These are phyloP conservation scores for Drosophila serrata DNA, from an alignment of 1,140 invertebrate genomes.

Conservation along the genomic window DNA sequence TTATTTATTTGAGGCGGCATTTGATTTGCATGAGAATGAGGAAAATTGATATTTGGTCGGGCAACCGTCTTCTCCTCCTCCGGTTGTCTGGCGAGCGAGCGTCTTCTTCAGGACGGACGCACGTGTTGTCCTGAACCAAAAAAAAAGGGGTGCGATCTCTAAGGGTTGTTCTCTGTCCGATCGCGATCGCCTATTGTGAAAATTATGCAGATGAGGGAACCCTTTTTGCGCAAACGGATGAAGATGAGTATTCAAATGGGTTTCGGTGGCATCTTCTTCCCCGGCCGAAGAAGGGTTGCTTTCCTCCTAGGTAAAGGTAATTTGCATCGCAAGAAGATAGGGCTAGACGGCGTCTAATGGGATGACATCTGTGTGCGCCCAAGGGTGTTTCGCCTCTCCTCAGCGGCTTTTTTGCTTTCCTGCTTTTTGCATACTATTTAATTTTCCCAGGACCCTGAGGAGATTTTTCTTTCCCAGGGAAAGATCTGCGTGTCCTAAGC, in stretches of 20 bases:
- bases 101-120: slow-evolving; percentile 69
- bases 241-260: slow-evolving; percentile 83
- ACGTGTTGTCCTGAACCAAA: slow-evolving; percentile 57
- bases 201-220: slow-evolving; percentile 80
- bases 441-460: slow-evolving; percentile 73
- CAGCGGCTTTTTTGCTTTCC: slow-evolving; percentile 18
- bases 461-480: slow-evolving; percentile 80
- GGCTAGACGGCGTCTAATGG: slow-evolving; percentile 64
- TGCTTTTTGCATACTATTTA: slow-evolving; percentile 80
- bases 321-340: slow-evolving; percentile 73
- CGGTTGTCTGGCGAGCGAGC: slow-evolving; percentile 55
- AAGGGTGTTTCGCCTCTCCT: slow-evolving; percentile 38
- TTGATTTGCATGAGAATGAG: slow-evolving; percentile 82
- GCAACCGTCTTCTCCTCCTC: slow-evolving; percentile 31
- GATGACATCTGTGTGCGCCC: slow-evolving; percentile 72
- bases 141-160: slow-evolving; percentile 57
- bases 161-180: slow-evolving; percentile 58
- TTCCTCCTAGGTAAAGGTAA: slow-evolving; percentile 66
- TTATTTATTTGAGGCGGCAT: slow-evolving; percentile 82
- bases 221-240: slow-evolving; percentile 59
- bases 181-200: slow-evolving; percentile 72
- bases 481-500: slow-evolving; percentile 58
- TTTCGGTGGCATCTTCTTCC: slow-evolving; percentile 66
- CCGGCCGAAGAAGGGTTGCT: slow-evolving; percentile 52
- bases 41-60: slow-evolving; percentile 82